These are phyloP conservation scores for Penaeus indicus DNA, from an alignment of 1,140 invertebrate genomes.

Conservation along the genomic window DNA sequence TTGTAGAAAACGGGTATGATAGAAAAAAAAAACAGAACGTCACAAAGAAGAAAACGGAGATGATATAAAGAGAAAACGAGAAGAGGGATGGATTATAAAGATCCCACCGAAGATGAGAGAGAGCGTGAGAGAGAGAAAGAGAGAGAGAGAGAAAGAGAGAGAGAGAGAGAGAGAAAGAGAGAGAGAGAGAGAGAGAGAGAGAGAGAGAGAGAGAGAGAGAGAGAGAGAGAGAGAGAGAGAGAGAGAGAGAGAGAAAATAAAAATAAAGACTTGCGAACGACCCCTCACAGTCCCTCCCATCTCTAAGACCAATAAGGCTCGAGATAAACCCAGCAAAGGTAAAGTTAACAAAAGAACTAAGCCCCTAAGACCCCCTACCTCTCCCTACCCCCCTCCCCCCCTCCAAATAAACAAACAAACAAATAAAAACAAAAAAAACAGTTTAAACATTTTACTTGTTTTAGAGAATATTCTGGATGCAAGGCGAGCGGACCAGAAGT, in stretches of 20 bases:
- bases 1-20: too few species aligned
- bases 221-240: constrained; percentile 1
- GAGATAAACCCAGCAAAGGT: neutral
- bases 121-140: neutral
- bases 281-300: neutral
- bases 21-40: too few species aligned
- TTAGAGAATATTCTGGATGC: neutral
- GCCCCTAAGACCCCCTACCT: too few species aligned
- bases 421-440: neutral
- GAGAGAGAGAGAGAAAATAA: neutral
- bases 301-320: neutral
- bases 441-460: neutral
- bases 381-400: too few species aligned
- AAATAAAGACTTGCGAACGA: neutral
- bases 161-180: constrained; percentile 27
- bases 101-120: too few species aligned
- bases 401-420: neutral
- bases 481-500: neutral
- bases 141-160: constrained; percentile 39
- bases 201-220: neutral
- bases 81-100: too few species aligned
- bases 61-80: too few species aligned
- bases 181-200: neutral
- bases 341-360: neutral
- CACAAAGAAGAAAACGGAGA: too few species aligned